Base-by-base conservation (phyloP, 1,140 invertebrate species). In the Drosophila nikananu region DNA sequence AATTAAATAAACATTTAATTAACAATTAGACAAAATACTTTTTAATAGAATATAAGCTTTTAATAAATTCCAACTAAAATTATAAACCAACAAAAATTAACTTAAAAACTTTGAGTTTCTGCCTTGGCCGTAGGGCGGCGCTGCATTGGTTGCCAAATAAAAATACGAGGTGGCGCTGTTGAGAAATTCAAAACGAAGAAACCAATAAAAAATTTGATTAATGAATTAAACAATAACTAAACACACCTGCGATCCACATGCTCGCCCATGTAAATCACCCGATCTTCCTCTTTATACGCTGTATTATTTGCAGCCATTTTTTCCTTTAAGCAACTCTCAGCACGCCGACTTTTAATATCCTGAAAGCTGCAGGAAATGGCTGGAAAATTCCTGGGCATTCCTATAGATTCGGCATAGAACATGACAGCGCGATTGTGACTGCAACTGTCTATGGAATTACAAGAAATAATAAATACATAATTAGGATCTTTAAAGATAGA, bases 341-440 rank as follows among this genome's bases (percentile, higher is more conserved):
- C 21, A 17, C 46, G 68, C 5, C 75, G 64, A 46, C 37, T 49
- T 32, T 71, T 79, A 32, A 92, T 83, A 10, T 37, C 63, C 19
- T 59, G 54, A 10, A 81, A 65, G 15, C 73, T 60, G 61, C 91
- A 92, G 0, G 83, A 66, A 10, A 92, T 64, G 0, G 76, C 54
- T 3, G 91, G 89, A 65, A 92, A 92, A 37, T 78, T 91, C 17
- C 48, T 61, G 0, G 89, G 80, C 57, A 91, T 15, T 1, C 79
- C 86, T 37, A 92, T 79, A 2, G 92, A 90, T 39, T 93, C 92
- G 0, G 92, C 91, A 51, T 83, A 93, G 3, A 92, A 78, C 17
- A 86, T 30, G 9, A 92, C 91, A 1, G 92, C 92, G 1, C 91
- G 78, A 52, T 93, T 91, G 44, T 93, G 92, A 63, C 92, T 93